Evolutionary conservation across 2,113 vertebrate genomes (phyloP).

Genomic region (Caretta caretta): DNA sequence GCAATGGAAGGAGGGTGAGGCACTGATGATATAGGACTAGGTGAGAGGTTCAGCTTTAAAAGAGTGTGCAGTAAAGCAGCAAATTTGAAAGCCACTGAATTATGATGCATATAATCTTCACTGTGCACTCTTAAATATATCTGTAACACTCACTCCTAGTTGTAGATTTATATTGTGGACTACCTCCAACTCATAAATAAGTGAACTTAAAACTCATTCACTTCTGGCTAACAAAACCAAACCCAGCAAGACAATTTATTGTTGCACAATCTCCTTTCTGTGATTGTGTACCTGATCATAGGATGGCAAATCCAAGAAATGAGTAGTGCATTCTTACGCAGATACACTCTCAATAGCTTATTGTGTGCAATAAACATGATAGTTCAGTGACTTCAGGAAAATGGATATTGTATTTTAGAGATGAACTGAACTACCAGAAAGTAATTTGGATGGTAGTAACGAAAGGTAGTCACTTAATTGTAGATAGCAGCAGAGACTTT

Average conservation of each 20-base stretch:
- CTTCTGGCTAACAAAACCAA: neutral
- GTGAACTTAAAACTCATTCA: neutral
- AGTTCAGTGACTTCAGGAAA: neutral
- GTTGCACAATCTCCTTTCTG: neutral
- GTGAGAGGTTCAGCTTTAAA: neutral
- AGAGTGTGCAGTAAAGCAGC: neutral
- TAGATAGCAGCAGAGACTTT: rapidly evolving
- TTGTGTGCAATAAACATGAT: neutral
- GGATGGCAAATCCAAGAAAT: neutral
- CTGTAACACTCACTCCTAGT: neutral
- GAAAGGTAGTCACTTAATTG: neutral
- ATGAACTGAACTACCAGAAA: neutral
- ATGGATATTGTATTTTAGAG: rapidly evolving
- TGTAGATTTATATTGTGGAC: neutral
- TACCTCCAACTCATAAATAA: neutral
- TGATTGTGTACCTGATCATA: neutral
- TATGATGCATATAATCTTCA: neutral
- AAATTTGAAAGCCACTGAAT: neutral
- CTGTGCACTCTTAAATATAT: neutral
- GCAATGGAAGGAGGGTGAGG: neutral
- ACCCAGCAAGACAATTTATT: neutral
- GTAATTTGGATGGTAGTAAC: neutral
- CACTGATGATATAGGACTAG: neutral
- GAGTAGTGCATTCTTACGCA: rapidly evolving
- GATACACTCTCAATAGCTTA: neutral